Percentiles rank a stretch among this genome's conserved stretches.
These are phyloP conservation scores for Zoanthus gigantus DNA, from an alignment of 92 coral and sea anemone genomes.

Conservation along the genomic window DNA sequence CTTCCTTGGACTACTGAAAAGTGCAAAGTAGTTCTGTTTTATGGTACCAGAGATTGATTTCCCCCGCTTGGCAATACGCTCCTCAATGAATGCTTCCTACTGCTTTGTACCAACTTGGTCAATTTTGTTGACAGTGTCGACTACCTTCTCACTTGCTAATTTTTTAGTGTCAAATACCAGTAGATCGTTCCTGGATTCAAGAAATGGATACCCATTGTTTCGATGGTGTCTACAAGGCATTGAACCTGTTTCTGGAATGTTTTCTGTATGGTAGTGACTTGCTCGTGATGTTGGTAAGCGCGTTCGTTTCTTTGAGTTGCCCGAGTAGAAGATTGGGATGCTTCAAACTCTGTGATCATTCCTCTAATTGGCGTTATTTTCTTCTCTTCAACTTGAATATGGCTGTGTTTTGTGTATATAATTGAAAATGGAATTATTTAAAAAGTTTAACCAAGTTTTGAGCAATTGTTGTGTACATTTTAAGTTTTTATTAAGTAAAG, in stretches of 20 bases:
- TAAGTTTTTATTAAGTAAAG: too few relatives aligned
- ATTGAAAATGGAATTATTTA: neutral
- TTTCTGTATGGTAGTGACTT: constrained; percentile 16
- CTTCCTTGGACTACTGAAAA: constrained; percentile 38
- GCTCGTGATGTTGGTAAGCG: constrained; percentile 33
- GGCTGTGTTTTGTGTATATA: neutral
- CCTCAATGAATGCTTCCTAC: constrained; percentile 41
- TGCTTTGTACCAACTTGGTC: constrained; percentile 41
- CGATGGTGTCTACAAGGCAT: constrained; percentile 18
- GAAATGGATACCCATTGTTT: constrained; percentile 48
- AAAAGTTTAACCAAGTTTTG: neutral
- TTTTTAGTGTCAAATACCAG: constrained; percentile 45
- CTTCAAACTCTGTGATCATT: too few relatives aligned
- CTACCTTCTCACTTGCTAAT: constrained; percentile 29
- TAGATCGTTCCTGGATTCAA: constrained; percentile 39
- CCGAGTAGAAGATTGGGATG: neutral
- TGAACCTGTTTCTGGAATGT: constrained; percentile 45
- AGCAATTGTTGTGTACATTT: neutral
- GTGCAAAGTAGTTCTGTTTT: constrained; percentile 39
- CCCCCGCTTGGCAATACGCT: constrained; percentile 36
- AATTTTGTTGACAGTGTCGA: constrained; percentile 11
- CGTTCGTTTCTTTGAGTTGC: constrained; percentile 8
- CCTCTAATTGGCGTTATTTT: too few relatives aligned
- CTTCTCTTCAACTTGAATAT: neutral
- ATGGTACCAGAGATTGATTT: constrained; percentile 35